phyloP scores from a whole-genome alignment of 2,113 vertebrate species.

The Cynopterus brachyotis region DNA sequence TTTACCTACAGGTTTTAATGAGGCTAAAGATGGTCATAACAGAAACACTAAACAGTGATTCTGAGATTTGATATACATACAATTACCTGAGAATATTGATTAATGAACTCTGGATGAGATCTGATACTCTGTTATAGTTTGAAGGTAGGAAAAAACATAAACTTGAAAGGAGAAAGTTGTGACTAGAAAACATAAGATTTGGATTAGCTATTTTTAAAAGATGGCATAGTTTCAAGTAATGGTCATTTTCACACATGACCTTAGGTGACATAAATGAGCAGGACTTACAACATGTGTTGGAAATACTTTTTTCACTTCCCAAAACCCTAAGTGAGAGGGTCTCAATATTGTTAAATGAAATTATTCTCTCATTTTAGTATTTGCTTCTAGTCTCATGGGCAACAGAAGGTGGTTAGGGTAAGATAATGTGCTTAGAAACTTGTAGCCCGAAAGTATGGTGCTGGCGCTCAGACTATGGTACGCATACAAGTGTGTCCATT shows the following conservation, averaged over 20 bases:
- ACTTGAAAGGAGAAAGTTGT: background rate
- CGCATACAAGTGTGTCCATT: background rate
- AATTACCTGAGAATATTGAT: background rate
- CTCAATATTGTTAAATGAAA: background rate
- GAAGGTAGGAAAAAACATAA: background rate
- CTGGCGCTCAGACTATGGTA: background rate
- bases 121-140: background rate
- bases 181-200: background rate
- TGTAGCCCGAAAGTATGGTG: background rate
- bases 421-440: background rate
- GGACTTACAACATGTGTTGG: background rate
- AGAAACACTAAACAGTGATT: background rate
- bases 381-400: background rate
- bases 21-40: background rate
- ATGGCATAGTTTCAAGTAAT: background rate
- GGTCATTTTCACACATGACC: background rate
- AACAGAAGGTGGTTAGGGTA: background rate
- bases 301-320: background rate
- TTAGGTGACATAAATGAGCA: background rate
- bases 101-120: background rate
- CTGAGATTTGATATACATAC: background rate
- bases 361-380: background rate
- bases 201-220: background rate
- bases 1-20: background rate
- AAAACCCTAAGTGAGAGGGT: background rate